A percentile compares a stretch with the other conserved stretches of the same genome.
These are phyloP conservation scores for Mechanitis messenoides DNA, from an alignment of 2,888 invertebrate species.

Conservation along the genomic window DNA sequence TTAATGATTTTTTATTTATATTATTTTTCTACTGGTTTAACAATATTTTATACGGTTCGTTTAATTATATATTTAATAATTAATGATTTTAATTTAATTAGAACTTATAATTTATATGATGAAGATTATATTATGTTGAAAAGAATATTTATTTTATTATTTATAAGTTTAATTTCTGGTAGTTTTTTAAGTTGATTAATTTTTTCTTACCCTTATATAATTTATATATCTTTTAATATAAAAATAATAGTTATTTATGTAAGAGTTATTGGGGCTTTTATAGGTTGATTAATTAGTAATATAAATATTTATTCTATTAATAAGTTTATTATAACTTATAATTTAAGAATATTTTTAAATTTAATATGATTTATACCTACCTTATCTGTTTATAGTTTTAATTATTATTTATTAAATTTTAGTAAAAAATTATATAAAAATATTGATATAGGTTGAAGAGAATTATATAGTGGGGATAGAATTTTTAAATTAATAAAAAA, in stretches of 20 bases:
- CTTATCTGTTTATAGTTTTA: constrained; percentile 64
- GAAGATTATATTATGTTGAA: constrained; percentile 67
- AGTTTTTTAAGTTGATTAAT: constrained; percentile 74
- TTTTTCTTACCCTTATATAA: constrained; percentile 69
- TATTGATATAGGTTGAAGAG: constrained; percentile 71
- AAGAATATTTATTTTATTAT: constrained; percentile 66
- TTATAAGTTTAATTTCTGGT: constrained; percentile 73
- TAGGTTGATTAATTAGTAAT: constrained; percentile 64
- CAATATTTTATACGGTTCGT: constrained; percentile 75
- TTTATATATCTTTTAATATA: constrained; percentile 71
- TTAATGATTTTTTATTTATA: constrained; percentile 71
- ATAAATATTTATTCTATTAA: constrained; percentile 58
- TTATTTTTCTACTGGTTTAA: constrained; percentile 77
- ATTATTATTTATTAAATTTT: constrained; percentile 61
- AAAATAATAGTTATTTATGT: constrained; percentile 74
- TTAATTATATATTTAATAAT: constrained; percentile 74
- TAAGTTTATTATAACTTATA: constrained; percentile 57
- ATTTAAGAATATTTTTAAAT: constrained; percentile 49
- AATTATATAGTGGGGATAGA: constrained; percentile 40
- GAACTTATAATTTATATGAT: constrained; percentile 69
- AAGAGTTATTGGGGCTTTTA: constrained; percentile 54
- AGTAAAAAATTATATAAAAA: constrained; percentile 57
- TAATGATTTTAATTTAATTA: constrained; percentile 65
- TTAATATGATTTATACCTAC: constrained; percentile 75
- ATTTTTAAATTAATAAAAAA: constrained; percentile 54